Conservation (phyloP, 64 coral and sea anemone species). For the Pocillopora verrucosa region DNA sequence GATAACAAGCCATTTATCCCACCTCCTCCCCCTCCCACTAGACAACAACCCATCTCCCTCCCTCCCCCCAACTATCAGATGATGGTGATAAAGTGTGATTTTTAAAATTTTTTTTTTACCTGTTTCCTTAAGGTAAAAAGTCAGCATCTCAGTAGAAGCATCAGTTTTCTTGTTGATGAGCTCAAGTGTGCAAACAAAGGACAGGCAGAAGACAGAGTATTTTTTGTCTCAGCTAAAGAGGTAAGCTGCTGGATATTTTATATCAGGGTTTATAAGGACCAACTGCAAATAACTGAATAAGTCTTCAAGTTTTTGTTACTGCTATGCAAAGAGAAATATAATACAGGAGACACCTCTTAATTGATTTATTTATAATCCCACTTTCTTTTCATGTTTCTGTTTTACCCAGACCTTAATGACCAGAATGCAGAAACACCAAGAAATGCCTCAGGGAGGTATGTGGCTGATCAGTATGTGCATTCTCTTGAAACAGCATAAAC, state of each 20-base stretch:
- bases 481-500: background rate
- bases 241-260: too few species aligned
- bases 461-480: background rate
- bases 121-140: conserved; percentile 79
- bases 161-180: conserved; percentile 86
- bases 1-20: too few species aligned
- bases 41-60: background rate
- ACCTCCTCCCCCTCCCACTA: too few species aligned
- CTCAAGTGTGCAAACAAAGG: conserved; percentile 81
- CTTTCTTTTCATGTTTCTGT: background rate
- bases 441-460: conserved; percentile 96
- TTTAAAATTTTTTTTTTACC: background rate
- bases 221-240: conserved; percentile 97
- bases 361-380: background rate
- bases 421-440: conserved; percentile 92
- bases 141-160: conserved; percentile 90
- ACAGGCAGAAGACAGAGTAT: conserved; percentile 89
- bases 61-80: too few species aligned
- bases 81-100: background rate
- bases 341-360: too few species aligned
- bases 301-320: too few species aligned
- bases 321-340: too few species aligned
- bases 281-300: too few species aligned
- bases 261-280: too few species aligned
- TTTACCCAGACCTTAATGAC: conserved; percentile 74